Conservation (phyloP, 2,113 vertebrate species). For the Platichthys stellatus region DNA sequence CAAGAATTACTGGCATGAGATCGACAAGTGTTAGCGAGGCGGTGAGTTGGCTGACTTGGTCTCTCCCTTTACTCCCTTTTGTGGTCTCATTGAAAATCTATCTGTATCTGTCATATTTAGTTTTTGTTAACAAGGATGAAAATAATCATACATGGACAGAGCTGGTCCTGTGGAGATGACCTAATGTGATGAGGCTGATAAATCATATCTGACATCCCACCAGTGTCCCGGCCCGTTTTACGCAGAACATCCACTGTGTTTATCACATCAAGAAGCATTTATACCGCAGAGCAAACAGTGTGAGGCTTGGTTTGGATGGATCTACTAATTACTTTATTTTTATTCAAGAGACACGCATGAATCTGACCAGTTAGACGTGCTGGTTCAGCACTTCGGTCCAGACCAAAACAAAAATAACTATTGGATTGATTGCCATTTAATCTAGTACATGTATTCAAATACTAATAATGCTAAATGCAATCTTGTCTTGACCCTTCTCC, state of each 20-base stretch:
- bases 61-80: neutral
- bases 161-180: neutral
- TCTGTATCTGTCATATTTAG: neutral
- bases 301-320: neutral
- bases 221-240: neutral
- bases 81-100: neutral
- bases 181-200: constrained; percentile 14
- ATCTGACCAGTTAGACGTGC: too few species aligned
- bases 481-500: too few species aligned
- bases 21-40: neutral
- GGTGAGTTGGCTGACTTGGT: too few species aligned
- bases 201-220: constrained; percentile 1
- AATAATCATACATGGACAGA: neutral
- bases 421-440: too few species aligned
- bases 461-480: too few species aligned
- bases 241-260: neutral
- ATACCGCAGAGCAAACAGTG: neutral
- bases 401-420: too few species aligned
- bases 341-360: neutral
- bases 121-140: neutral
- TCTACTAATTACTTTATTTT: neutral
- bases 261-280: neutral
- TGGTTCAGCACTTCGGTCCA: too few species aligned
- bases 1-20: neutral
- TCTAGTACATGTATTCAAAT: too few species aligned